Evolutionary conservation across 2,113 vertebrate species (phyloP).

Genomic region (Lophotis ruficrista): DNA sequence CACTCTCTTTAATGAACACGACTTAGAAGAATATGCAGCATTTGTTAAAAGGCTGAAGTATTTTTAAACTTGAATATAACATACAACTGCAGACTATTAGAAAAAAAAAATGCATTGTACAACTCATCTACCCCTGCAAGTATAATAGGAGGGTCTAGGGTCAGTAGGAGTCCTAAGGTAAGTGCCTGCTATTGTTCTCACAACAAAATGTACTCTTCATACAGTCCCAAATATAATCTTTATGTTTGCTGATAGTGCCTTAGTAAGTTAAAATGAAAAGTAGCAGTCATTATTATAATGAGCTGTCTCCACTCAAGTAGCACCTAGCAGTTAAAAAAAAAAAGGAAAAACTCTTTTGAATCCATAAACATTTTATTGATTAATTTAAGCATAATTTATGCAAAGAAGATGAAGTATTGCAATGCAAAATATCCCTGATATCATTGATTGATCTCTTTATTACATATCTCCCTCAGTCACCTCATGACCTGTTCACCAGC

Average conservation of each 20-base stretch:
- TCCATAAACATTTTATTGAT: not conserved
- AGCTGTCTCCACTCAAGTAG: not conserved
- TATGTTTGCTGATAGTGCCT: not conserved
- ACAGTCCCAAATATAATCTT: not conserved
- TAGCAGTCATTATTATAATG: not conserved
- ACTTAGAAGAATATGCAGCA: slow-evolving; percentile 4
- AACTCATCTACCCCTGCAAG: not conserved
- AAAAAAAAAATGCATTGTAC: not conserved
- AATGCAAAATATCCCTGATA: not conserved
- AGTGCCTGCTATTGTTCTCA: not conserved
- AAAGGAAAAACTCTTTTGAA: not conserved
- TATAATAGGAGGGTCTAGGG: not conserved
- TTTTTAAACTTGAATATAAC: slow-evolving; percentile 13
- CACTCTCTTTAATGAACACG: slow-evolving; percentile 31
- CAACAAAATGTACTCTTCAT: not conserved
- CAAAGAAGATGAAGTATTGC: not conserved
- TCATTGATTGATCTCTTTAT: not conserved
- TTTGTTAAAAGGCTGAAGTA: slow-evolving; percentile 12
- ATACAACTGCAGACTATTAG: not conserved
- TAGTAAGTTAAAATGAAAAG: not conserved
- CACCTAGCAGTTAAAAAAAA: not conserved
- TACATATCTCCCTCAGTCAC: not conserved
- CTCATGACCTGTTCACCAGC: not conserved
- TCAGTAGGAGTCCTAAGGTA: not conserved
- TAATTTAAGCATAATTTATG: not conserved